Base-by-base conservation (phyloP, 2,797 vertebrate species). In the Lithobates sylvaticus region DNA sequence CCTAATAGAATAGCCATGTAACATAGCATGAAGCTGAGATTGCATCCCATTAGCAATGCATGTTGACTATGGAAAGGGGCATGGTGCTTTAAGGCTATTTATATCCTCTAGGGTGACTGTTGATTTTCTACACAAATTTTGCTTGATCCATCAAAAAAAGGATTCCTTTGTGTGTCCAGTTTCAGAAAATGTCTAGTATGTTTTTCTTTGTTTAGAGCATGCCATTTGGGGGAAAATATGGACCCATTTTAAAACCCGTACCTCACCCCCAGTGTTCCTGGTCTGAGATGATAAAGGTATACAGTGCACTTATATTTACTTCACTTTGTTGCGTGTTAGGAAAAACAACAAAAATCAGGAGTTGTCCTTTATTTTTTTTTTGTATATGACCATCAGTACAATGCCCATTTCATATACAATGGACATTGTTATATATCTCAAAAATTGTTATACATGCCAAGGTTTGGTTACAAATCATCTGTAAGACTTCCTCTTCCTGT, bases 151-250 rank as follows among this genome's bases (percentile, higher is more conserved):
- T 58, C 71, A 78, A 70, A 67, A 76, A 83, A 85, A 85, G 84
- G 86, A 87, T 87, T 72, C 86, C 81, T 87, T 75, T 87, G 81
- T 87, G 78, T 87, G 81, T 87, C 81, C 79, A 76, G 86, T 87
- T 87, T 84, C 86, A 87, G 86, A 87, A 87, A 87, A 87, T 87
- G 86, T 87, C 86, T 87, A 87, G 86, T 87, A 84, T 87, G 86
- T 87, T 87, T 87, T 84, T 87, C 81, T 87, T 87, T 87, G 81
- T 87, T 73, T 87, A 87, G 86, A 87, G 86, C 86, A 87, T 87
- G 86, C 86, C 86, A 87, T 87, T 87, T 87, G 86, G 86, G 86
- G 86, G 86, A 87, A 87, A 87, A 65, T 87, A 87, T 87, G 81
- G 86, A 87, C 86, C 86, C 86, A 87, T 87, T 84, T 83, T 87